Conservation (phyloP, 2,797 vertebrate genomes). For the Mormyrops attenuatus region DNA sequence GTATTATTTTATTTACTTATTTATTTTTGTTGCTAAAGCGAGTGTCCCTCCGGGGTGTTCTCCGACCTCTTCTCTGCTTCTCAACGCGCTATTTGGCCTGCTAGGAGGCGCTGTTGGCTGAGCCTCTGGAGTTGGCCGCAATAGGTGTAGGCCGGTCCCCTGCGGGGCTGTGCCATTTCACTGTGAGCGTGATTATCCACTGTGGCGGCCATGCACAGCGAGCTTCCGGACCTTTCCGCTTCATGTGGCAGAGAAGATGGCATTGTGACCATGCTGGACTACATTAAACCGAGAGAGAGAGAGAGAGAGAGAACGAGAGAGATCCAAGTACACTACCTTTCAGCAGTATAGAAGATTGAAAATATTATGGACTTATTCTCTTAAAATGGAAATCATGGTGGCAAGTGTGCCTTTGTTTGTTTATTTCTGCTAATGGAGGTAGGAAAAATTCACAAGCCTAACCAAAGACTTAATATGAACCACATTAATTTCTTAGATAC, state of each 20-base stretch:
- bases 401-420: neutral
- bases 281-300: neutral
- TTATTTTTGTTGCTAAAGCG: neutral
- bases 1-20: neutral
- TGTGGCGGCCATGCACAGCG: neutral
- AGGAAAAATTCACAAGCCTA: neutral
- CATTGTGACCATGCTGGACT: neutral
- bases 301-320: neutral
- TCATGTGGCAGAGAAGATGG: neutral
- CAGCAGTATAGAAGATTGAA: neutral
- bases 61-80: neutral
- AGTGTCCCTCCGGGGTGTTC: neutral
- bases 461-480: neutral
- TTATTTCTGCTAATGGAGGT: neutral
- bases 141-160: neutral
- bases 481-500: neutral
- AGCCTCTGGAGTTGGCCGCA: neutral
- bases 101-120: neutral
- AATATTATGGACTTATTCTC: neutral
- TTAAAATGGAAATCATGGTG: neutral
- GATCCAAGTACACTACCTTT: neutral
- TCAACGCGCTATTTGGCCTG: neutral
- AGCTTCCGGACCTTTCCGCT: neutral
- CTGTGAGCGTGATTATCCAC: neutral
- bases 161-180: neutral